Evolutionary conservation across 1,140 invertebrate species (phyloP), one percentile per base, ranked within the genome.

Genomic region (Brachionus paranguensis): DNA sequence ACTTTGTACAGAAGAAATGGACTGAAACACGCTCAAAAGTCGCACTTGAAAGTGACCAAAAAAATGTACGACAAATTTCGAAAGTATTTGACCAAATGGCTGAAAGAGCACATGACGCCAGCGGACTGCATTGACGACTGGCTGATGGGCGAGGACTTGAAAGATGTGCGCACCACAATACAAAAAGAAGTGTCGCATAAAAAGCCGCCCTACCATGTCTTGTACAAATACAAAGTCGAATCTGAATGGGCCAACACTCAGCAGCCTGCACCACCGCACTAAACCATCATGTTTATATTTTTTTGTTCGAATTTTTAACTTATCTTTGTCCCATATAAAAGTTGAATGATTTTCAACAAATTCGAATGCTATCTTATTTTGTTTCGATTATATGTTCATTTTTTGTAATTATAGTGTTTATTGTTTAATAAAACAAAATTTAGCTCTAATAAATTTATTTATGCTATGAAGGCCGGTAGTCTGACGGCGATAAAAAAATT

Each of bases 61-160:
- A 81, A 81, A 64, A 81, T 81, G 78, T 81, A 81, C 17, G 53
- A 81, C 17, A 81, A 81, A 68, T 81, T 81, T 33, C 53, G 64
- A 47, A 81, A 65, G 43, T 6, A 45, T 20, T 24, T 27, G n/a
- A 64, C 20, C 41, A 81, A 81, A 81, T 68, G 78, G 64, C 43
- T 81, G 6, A 81, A 81, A 65, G 78, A 81, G 53, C 17, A 68
- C 12, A 27, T 55, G 29, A 37, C 43, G 12, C 41, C 50, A 27
- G 17, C 78, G 17, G 78, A 81, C n/a, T 64, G 41, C 17, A 81
- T 81, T n/a, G 78, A 81, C 45, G 78, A 81, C 14, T 64, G 53
- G 64, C 33, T 81, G 2, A 45, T 68, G 53, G 78, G 78, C 11
- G 78, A 81, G 45, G 20, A 81, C 37, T 24, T 60, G 8, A 37